Conservation (phyloP, 2,797 vertebrate genomes). For the Pangasius sanitwongsei region DNA sequence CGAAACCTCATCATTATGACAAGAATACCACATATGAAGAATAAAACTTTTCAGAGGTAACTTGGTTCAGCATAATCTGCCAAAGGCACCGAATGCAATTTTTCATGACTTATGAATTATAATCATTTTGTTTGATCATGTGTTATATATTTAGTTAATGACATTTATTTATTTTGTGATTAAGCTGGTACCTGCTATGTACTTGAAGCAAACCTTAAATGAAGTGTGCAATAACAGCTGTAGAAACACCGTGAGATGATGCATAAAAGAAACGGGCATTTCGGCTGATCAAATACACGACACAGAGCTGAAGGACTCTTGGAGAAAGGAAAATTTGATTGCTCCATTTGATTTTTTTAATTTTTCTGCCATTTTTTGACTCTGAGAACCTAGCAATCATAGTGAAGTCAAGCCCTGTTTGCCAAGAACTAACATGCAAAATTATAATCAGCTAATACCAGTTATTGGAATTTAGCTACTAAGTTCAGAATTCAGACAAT, state of each 20-base stretch:
- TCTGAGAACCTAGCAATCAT: not conserved
- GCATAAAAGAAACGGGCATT: not conserved
- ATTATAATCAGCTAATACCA: not conserved
- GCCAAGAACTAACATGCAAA: not conserved
- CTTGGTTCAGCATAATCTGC: not conserved
- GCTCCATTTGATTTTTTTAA: not conserved
- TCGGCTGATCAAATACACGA: not conserved
- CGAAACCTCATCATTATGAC: no score
- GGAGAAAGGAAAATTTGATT: not conserved
- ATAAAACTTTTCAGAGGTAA: not conserved
- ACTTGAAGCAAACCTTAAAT: not conserved
- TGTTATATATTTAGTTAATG: not conserved
- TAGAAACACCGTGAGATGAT: not conserved
- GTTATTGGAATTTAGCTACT: not conserved
- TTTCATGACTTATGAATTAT: not conserved
- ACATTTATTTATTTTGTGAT: not conserved
- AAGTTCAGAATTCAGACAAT: not conserved
- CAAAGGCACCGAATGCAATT: not conserved
- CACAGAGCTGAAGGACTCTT: not conserved
- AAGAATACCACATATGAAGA: not conserved
- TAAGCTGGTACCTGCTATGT: not conserved
- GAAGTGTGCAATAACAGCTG: conserved; percentile 9
- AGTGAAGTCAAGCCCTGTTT: not conserved
- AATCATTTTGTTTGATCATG: not conserved
- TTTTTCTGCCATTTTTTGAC: not conserved